Evolutionary conservation across 2,113 vertebrate genomes (phyloP).

Genomic region (Tauraco erythrolophus): DNA sequence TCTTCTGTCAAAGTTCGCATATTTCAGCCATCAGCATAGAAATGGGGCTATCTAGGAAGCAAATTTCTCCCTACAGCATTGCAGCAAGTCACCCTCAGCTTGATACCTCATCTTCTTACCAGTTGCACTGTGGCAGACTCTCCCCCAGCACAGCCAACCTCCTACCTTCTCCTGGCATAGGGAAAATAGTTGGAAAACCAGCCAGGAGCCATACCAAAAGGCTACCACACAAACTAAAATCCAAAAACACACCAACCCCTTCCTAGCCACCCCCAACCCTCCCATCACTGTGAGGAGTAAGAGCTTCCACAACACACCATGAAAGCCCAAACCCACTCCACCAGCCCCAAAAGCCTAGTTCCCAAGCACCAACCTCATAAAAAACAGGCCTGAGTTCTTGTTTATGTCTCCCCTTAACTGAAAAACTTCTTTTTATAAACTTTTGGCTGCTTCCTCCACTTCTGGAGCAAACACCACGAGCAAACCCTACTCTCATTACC

Average conservation of each 20-base stretch:
- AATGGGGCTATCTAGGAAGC: background rate
- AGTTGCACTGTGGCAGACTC: background rate
- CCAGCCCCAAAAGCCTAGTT: background rate
- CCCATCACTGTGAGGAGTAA: fast-evolving
- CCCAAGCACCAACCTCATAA: background rate
- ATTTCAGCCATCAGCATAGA: background rate
- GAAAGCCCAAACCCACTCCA: fast-evolving
- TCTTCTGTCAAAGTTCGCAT: background rate
- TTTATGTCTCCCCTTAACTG: background rate
- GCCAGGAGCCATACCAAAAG: background rate
- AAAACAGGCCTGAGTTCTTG: fast-evolving
- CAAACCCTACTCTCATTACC: fast-evolving
- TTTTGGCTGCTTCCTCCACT: fast-evolving
- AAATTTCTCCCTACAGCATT: background rate
- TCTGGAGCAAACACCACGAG: too few species aligned
- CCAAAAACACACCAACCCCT: background rate
- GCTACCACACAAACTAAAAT: background rate
- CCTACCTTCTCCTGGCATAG: background rate
- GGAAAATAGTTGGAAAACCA: background rate
- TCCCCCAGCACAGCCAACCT: background rate
- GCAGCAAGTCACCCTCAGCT: background rate
- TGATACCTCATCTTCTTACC: background rate
- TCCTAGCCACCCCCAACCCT: fast-evolving
- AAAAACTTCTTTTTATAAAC: too few species aligned
- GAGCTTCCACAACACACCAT: fast-evolving